Percentiles rank a stretch among this genome's conserved stretches.
Evolutionary conservation across 2,888 invertebrate genomes (phyloP).

Genomic region (Acrobasis suavella): DNA sequence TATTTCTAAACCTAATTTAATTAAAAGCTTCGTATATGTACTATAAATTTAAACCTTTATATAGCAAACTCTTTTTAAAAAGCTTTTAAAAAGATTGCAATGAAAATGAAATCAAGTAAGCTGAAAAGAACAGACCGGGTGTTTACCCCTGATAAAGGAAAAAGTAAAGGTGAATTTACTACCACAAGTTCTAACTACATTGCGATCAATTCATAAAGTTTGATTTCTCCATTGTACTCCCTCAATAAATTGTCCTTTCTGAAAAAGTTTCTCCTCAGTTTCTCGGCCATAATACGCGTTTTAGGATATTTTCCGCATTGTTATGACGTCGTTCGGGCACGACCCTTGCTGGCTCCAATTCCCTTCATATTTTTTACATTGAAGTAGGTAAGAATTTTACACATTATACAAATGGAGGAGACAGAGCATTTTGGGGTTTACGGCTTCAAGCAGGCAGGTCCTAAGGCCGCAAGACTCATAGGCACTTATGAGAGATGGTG

Average conservation of each 20-base stretch:
- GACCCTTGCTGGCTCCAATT: conserved; percentile 48
- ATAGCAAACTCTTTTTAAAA: too few species aligned
- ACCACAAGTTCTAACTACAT: neutral
- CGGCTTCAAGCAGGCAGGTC: too few species aligned
- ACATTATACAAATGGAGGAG: neutral
- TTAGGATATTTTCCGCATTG: conserved; percentile 53
- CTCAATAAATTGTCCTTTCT: conserved; percentile 23
- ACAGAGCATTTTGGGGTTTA: too few species aligned
- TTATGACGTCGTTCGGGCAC: conserved; percentile 47
- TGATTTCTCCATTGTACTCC: neutral
- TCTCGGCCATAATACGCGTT: conserved; percentile 39
- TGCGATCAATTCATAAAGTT: conserved; percentile 4
- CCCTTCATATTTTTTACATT: conserved; percentile 43
- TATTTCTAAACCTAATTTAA: too few species aligned
- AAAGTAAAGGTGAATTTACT: neutral
- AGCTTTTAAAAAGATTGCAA: too few species aligned
- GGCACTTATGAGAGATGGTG: too few species aligned
- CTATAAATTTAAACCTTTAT: too few species aligned
- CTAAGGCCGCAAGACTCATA: too few species aligned
- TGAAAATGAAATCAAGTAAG: too few species aligned
- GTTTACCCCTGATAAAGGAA: too few species aligned
- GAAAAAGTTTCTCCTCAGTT: conserved; percentile 38
- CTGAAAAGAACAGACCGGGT: too few species aligned
- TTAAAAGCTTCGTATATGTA: too few species aligned
- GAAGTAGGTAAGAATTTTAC: conserved; percentile 31